A percentile compares a stretch with the other conserved stretches of the same genome.
Evolutionary conservation across 2,888 invertebrate species (phyloP).

Genomic region (Meteorus cinctellus): DNA sequence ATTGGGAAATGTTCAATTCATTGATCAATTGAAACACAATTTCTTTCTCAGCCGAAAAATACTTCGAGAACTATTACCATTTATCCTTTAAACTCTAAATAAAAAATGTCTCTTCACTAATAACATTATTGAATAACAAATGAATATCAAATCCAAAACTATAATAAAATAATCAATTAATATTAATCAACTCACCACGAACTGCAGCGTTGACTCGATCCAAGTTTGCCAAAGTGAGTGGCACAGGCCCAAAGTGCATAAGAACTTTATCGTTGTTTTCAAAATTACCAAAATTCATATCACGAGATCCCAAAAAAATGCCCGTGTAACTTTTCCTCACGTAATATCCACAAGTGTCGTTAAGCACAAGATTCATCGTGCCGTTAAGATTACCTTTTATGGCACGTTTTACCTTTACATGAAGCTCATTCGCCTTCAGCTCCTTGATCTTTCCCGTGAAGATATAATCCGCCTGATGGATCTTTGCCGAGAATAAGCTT

Average conservation of each 20-base stretch:
- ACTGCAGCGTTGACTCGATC: conserved; percentile 71
- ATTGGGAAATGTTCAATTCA: too few relatives aligned
- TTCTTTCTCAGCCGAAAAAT: too few relatives aligned
- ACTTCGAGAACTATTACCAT: too few relatives aligned
- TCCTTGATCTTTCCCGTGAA: conserved; percentile 71
- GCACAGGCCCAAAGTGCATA: conserved; percentile 70
- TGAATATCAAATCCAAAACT: background rate
- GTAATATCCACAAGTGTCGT: conserved; percentile 66
- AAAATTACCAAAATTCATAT: conserved; percentile 43
- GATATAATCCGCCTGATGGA: conserved; percentile 65
- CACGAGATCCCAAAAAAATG: conserved; percentile 66
- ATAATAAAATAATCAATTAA: background rate
- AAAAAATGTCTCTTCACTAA: too few relatives aligned
- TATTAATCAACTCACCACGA: conserved; percentile 62
- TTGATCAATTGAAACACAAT: too few relatives aligned
- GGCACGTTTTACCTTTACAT: conserved; percentile 67
- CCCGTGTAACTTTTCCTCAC: conserved; percentile 69
- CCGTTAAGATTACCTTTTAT: conserved; percentile 66
- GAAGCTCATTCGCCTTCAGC: conserved; percentile 56
- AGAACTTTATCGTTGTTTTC: conserved; percentile 56
- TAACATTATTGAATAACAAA: too few relatives aligned
- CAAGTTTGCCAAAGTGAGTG: conserved; percentile 71
- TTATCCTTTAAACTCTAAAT: too few relatives aligned
- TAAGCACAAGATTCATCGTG: conserved; percentile 62
- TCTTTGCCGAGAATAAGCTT: conserved; percentile 61